Evolutionary conservation across 2,797 vertebrate species (phyloP).

Genomic region (Enoplosus armatus): DNA sequence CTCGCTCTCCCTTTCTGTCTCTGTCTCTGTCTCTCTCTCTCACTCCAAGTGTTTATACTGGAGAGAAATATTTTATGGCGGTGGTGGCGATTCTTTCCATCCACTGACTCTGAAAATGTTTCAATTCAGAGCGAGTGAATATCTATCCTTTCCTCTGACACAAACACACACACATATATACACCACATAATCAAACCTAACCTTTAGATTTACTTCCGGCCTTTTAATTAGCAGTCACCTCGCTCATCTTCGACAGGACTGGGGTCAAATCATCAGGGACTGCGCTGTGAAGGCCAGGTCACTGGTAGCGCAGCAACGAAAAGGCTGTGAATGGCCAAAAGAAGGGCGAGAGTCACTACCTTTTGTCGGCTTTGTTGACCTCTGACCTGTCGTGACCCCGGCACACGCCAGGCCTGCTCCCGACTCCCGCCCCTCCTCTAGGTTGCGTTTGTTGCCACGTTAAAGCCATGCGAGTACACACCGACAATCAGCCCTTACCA

Average conservation of each 20-base stretch:
- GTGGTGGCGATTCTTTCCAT: constrained; percentile 38
- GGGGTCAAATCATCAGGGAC: constrained; percentile 48
- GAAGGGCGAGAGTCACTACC: constrained; percentile 45
- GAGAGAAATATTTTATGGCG: constrained; percentile 34
- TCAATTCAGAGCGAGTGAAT: constrained; percentile 21
- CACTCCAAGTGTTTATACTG: constrained; percentile 27
- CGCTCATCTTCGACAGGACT: constrained; percentile 23
- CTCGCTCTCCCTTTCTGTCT: background rate
- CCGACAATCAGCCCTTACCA: constrained; percentile 41
- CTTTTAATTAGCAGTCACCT: constrained; percentile 57
- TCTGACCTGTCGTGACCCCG: constrained; percentile 65
- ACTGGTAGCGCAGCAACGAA: constrained; percentile 51
- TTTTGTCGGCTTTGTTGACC: constrained; percentile 72
- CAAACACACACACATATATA: background rate
- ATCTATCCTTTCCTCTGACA: background rate
- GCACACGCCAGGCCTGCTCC: constrained; percentile 72
- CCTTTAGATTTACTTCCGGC: constrained; percentile 37
- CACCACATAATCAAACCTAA: constrained; percentile 29
- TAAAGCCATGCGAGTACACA: constrained; percentile 62
- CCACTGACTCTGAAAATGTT: constrained; percentile 15
- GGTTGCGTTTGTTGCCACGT: constrained; percentile 65
- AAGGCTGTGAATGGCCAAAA: constrained; percentile 41
- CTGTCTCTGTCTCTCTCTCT: background rate
- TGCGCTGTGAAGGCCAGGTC: constrained; percentile 65
- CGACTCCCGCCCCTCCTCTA: constrained; percentile 16